Base-by-base conservation (phyloP, 2,797 vertebrate species). In the Octomys mimax region DNA sequence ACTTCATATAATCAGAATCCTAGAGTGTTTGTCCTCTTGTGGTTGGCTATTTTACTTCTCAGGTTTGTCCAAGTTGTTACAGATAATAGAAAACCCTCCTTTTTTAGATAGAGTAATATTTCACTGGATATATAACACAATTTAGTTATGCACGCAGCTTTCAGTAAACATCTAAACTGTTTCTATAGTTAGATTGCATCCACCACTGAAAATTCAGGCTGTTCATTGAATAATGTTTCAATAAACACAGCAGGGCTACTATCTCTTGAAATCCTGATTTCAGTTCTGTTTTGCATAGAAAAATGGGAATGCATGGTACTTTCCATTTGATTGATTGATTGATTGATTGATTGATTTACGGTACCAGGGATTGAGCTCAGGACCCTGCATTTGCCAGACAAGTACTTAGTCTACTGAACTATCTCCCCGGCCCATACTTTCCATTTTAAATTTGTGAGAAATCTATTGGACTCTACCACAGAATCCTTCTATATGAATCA, bases 201-300 rank as follows among this genome's bases (percentile, higher is more conserved):
- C 28, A 24, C 2, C 1, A 13, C 9, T 28, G 1, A 54, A 59
- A 11, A 54, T 68, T 68, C 66, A n/a, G 4, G 11, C 86, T 31
- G 14, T 66, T 88, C 71, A 70, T 1, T 77, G 36, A 81, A 78
- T 81, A 94, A 95, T 89, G 36, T 8, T 75, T 9, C 8, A 64
- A 9, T 52, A 1, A 89, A 33, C 9, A 62, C 26, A 10, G 6
- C 9, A 42, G 33, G 91, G 6, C 2, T 86, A 61, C 28, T 8
- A 57, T 62, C 18, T 80, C 22, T 92, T 6, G 46, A 94, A 89
- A 89, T 97, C 31, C 11, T 80, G 1, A 92, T 81, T 95, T 87
- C 11, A 54, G 31, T n/a, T 89, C 1, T 91, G 91, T 83, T 71
- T 18, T 83, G 87, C 21, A 77, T 13, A 19, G 5, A 87, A 78